Conservation (phyloP, 2,797 vertebrate genomes). For the Iguana delicatissima region DNA sequence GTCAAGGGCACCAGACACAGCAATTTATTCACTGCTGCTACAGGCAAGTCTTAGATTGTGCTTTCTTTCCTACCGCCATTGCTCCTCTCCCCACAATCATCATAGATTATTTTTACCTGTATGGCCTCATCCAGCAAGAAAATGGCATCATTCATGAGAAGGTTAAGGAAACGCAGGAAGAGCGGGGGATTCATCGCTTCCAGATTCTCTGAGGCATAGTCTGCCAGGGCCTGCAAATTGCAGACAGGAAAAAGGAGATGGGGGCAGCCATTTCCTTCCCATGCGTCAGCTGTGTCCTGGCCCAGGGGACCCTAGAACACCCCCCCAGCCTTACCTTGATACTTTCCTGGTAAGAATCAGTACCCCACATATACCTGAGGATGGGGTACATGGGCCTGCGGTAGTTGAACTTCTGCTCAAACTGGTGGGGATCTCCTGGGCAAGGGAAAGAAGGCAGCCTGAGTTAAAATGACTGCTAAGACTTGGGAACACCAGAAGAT, state of each 20-base stretch:
- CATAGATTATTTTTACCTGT: constrained; percentile 84
- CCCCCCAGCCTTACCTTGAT: constrained; percentile 86
- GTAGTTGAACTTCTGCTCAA: constrained; percentile 99
- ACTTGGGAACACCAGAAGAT: not conserved
- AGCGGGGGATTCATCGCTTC: constrained; percentile 97
- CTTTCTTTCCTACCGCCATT: not conserved
- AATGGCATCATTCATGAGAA: constrained; percentile 97
- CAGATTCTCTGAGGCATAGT: constrained; percentile 94
- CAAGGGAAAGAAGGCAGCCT: not conserved
- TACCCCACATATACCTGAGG: constrained; percentile 96
- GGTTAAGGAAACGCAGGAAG: constrained; percentile 95
- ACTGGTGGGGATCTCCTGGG: constrained; percentile 97
- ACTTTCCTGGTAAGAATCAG: constrained; percentile 90
- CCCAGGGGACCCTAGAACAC: rapidly evolving
- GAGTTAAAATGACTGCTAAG: not conserved
- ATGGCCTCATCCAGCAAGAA: constrained; percentile 98
- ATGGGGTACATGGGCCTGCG: constrained; percentile 99
- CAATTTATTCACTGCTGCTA: not conserved
- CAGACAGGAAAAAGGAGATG: not conserved
- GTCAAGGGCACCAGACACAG: no score
- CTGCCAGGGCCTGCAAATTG: constrained; percentile 86
- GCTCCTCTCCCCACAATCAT: rapidly evolving
- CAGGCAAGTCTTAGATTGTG: not conserved
- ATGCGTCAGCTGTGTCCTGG: no score
- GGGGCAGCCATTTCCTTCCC: not conserved